Percentiles rank a stretch among this genome's conserved stretches.
phyloP scores from a whole-genome alignment of 2,113 vertebrate genomes.

The Istiophorus platypterus region DNA sequence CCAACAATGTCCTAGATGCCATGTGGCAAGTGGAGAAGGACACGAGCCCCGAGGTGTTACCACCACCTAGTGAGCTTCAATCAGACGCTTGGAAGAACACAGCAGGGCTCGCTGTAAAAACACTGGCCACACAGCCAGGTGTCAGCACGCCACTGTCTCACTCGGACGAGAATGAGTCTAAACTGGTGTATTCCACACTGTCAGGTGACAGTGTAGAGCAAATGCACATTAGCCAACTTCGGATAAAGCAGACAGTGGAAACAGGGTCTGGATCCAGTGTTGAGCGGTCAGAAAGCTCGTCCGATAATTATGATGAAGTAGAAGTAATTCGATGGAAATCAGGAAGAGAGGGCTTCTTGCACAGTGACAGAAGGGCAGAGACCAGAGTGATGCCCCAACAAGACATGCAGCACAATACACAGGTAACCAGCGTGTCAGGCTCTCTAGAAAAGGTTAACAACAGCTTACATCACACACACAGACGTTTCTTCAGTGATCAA shows the following conservation, averaged over 20 bases:
- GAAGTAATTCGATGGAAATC: conserved; percentile 88
- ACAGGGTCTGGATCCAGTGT: conserved; percentile 83
- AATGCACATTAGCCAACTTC: conserved; percentile 89
- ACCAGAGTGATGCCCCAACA: conserved; percentile 83
- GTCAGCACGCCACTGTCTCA: conserved; percentile 92
- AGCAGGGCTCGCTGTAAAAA: conserved; percentile 91
- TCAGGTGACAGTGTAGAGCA: conserved; percentile 86
- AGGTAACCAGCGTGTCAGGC: conserved; percentile 86
- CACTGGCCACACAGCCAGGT: conserved; percentile 90
- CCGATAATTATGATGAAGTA: conserved; percentile 87
- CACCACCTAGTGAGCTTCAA: conserved; percentile 91
- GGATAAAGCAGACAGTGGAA: conserved; percentile 85
- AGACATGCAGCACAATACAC: conserved; percentile 89
- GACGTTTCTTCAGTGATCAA: conserved; percentile 76
- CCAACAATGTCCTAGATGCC: conserved; percentile 89
- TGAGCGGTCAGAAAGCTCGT: conserved; percentile 87
- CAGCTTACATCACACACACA: conserved; percentile 83
- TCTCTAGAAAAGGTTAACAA: conserved; percentile 86
- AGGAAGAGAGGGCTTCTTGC: conserved; percentile 88
- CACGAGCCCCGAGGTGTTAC: conserved; percentile 87
- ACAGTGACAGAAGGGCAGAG: conserved; percentile 86
- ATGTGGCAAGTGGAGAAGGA: conserved; percentile 83
- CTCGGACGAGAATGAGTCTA: conserved; percentile 86
- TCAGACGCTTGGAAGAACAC: conserved; percentile 89
- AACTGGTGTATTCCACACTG: conserved; percentile 86